Conservation (phyloP, 2,797 vertebrate species). For the Pipistrellus pygmaeus region DNA sequence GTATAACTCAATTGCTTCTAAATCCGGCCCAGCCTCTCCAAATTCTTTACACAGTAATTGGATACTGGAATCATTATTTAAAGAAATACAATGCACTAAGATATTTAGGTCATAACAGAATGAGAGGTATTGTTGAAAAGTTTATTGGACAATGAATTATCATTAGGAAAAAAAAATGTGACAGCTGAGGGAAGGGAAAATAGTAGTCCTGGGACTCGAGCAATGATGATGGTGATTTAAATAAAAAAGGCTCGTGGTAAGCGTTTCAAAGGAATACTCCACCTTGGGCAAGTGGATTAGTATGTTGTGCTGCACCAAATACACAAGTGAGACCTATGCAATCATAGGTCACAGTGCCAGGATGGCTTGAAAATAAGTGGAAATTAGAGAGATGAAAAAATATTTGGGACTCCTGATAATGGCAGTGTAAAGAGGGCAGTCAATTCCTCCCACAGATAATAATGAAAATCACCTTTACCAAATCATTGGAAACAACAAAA, state of each 20-base stretch:
- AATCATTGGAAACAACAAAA: background rate
- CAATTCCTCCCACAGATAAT: background rate
- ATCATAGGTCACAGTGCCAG: background rate
- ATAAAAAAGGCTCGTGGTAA: background rate
- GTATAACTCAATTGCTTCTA: background rate
- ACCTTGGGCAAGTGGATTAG: no score
- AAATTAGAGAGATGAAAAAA: background rate
- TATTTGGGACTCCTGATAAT: background rate
- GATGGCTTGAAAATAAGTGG: background rate
- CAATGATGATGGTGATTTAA: background rate
- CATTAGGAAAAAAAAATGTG: constrained; percentile 15
- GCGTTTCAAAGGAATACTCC: background rate
- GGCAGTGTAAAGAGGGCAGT: background rate
- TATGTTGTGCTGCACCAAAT: background rate
- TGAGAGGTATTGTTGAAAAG: background rate
- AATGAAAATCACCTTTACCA: background rate
- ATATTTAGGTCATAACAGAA: constrained; percentile 29
- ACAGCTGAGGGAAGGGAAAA: background rate
- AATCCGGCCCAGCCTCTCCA: background rate
- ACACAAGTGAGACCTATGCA: background rate
- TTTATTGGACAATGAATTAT: background rate
- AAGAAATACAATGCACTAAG: background rate
- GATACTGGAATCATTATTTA: constrained; percentile 19
- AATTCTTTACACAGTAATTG: background rate
- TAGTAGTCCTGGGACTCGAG: background rate